phyloP scores from a whole-genome alignment of 2,113 vertebrate genomes.

The Eulemur rufifrons region DNA sequence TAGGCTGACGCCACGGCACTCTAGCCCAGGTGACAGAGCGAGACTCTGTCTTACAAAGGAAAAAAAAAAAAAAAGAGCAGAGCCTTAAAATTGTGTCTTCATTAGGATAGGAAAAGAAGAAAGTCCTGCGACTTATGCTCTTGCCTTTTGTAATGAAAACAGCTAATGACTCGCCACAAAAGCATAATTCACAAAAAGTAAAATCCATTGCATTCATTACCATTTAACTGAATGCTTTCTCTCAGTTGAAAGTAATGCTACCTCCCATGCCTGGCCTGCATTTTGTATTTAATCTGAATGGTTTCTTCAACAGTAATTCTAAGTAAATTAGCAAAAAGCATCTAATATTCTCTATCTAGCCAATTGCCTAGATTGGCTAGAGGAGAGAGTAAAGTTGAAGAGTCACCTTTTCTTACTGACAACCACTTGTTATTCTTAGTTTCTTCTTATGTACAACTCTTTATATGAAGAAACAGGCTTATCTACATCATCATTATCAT shows the following conservation, averaged over 20 bases:
- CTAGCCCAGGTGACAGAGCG: no score
- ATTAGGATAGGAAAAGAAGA: conserved; percentile 31
- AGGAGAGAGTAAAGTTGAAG: background rate
- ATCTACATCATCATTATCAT: background rate
- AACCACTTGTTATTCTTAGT: background rate
- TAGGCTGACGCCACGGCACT: no score
- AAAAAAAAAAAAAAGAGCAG: background rate
- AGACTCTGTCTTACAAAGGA: no score
- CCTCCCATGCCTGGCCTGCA: background rate
- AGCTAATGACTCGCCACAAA: conserved; percentile 53
- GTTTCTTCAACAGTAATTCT: conserved; percentile 56
- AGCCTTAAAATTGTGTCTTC: background rate
- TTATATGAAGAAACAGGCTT: background rate
- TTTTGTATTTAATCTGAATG: conserved; percentile 55
- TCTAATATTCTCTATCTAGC: conserved; percentile 6
- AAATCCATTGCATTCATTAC: conserved; percentile 67
- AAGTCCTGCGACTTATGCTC: conserved; percentile 33
- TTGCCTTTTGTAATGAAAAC: conserved; percentile 36
- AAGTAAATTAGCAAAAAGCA: conserved; percentile 56
- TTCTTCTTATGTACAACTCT: background rate
- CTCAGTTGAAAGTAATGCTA: conserved; percentile 52
- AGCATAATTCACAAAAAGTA: conserved; percentile 54
- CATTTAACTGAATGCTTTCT: conserved; percentile 60
- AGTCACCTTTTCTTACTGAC: background rate
- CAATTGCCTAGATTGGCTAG: background rate